Evolutionary conservation across 2,888 invertebrate species (phyloP).

Genomic region (Tillus elongatus): DNA sequence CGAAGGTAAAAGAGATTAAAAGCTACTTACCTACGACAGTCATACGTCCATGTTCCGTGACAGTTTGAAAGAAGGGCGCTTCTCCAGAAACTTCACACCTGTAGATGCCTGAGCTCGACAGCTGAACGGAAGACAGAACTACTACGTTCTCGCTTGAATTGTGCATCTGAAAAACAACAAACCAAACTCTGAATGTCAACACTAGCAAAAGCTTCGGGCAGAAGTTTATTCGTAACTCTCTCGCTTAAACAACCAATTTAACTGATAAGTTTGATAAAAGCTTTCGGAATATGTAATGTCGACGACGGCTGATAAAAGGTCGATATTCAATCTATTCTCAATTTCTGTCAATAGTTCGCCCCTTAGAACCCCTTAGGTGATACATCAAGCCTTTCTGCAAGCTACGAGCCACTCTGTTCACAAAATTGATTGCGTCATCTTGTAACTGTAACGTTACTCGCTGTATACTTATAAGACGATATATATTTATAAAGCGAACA

Average conservation of each 20-base stretch:
- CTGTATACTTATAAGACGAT: conserved; percentile 28
- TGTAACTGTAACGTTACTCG: conserved; percentile 31
- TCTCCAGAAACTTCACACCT: conserved; percentile 64
- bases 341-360: conserved; percentile 38
- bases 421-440: conserved; percentile 37
- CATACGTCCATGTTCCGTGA: conserved; percentile 58
- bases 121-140: conserved; percentile 54
- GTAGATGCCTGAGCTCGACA: conserved; percentile 55
- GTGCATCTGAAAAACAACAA: conserved; percentile 46
- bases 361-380: conserved; percentile 34
- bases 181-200: background rate
- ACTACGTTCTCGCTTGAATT: conserved; percentile 61
- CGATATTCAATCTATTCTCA: conserved; percentile 41
- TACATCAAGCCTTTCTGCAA: conserved; percentile 38
- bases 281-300: conserved; percentile 32
- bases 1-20: too few species aligned
- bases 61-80: conserved; percentile 61
- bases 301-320: conserved; percentile 34
- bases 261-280: conserved; percentile 31
- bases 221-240: conserved; percentile 2
- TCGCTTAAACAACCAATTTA: conserved; percentile 28
- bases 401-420: conserved; percentile 32
- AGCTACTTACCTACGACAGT: conserved; percentile 56
- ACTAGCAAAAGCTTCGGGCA: background rate
- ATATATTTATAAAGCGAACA: too few species aligned